Evolutionary conservation across 1,140 invertebrate genomes (phyloP), one percentile per base, ranked within the genome.

Genomic region (Phocides pigmalion): DNA sequence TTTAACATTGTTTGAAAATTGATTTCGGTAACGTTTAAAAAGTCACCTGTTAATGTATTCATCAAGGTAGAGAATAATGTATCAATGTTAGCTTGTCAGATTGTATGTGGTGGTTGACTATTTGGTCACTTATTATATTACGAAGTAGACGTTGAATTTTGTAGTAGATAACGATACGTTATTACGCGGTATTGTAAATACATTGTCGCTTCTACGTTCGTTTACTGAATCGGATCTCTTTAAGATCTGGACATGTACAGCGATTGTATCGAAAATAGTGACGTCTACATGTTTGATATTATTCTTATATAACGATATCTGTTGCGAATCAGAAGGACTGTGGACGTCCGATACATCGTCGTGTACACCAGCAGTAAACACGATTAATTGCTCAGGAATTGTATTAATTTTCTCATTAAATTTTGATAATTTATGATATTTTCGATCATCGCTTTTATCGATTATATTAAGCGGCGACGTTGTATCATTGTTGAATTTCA

Each of bases 21-120:
- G 72, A 81, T 84, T 81, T 84, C 81, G 79, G 73, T 83, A 82
- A 76, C 81, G 78, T 76, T 88, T 87, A 86, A 74, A 70, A 72
- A 83, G 76, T 87, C 89, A 91, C 87, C 89, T 91, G 89, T 91
- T 91, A 91, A 84, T 90, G 84, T 88, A 87, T 83, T 85, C 87
- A 88, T 89, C 83, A 82, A 77, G 75, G 82, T 91, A 89, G 85
- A 75, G 72, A 74, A 70, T 83, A 87, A 79, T 84, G 82, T 90
- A 84, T 89, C 71, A 68, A 87, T 89, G 87, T 91, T 89, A 91
- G 89, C 80, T 82, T 84, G 77, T 89, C 80, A 84, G 73, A 87
- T 84, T 84, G 81, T 83, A 87, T 85, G 79, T 83, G 86, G 78
- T 87, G 86, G 78, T 87, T 85, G 72, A 82, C 75, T 62, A 77